A percentile compares a stretch with the other conserved stretches of the same genome.
Conservation (phyloP, 2,888 invertebrate species). For the Drosophila stalkeri region DNA sequence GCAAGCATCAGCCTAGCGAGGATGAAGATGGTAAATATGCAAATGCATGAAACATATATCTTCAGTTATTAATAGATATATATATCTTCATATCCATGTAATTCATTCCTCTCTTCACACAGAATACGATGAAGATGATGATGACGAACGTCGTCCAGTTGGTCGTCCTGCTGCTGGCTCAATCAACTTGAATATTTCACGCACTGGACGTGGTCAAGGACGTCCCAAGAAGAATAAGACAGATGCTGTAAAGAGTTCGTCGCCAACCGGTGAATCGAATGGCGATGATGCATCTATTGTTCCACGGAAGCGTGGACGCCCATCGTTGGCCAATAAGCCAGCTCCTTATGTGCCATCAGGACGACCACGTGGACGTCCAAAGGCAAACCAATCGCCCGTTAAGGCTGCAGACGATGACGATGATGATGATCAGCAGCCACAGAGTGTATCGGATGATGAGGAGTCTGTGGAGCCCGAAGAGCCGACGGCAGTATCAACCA, state of each 20-base stretch:
- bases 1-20: slow-evolving; percentile 71
- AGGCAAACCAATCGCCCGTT: slow-evolving; percentile 16
- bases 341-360: slow-evolving; percentile 65
- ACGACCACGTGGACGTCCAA: slow-evolving; percentile 78
- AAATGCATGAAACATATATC: neutral
- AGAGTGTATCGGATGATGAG: slow-evolving; percentile 19
- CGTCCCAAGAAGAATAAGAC: slow-evolving; percentile 67
- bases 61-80: neutral
- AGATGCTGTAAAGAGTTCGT: neutral
- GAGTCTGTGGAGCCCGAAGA: slow-evolving; percentile 28
- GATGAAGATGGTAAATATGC: slow-evolving; percentile 60
- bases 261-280: slow-evolving; percentile 38
- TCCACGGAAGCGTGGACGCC: slow-evolving; percentile 65
- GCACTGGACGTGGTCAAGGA: slow-evolving; percentile 76
- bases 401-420: slow-evolving; percentile 11
- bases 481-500: slow-evolving; percentile 15
- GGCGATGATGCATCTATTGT: slow-evolving; percentile 19
- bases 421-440: slow-evolving; percentile 16
- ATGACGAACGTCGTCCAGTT: slow-evolving; percentile 65
- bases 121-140: slow-evolving; percentile 63
- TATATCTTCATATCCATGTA: neutral
- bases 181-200: slow-evolving; percentile 72
- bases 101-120: neutral
- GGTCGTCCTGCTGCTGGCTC: slow-evolving; percentile 78
- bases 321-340: slow-evolving; percentile 15